Base-by-base conservation (phyloP, 2,113 vertebrate genomes). In the Cololabis saira region DNA sequence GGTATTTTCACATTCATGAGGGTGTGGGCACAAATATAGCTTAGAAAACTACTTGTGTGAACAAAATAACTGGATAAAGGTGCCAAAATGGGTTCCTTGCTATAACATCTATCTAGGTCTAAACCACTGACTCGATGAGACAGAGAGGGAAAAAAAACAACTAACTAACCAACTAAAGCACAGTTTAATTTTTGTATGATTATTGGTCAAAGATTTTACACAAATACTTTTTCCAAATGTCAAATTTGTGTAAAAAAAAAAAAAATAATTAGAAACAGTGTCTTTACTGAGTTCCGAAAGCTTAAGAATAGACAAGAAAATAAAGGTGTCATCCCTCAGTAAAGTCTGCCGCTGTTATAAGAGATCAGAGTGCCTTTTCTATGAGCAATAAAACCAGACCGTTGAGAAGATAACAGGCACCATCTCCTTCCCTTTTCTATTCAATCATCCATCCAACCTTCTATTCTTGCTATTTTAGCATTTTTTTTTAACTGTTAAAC, bases 361-460 rank as follows among this genome's bases (percentile, higher is more conserved):
- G 12, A 41, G 58, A 85, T 57, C 37, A 74, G 71, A 60, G 11
- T 0, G 19, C 22, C n/a, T 70, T 60, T 81, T 68, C 74, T 12
- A 59, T 81, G 24, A 74, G 69, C 52, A 67, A 67, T 82, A 77
- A 71, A 80, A 70, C 14, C 47, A 53, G 44, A 22, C 12, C 12
- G 47, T 30, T 3, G 57, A 63, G 40, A 61, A 63, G 52, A 64
- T 5, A 44, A 1, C 48, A 76, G 71, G 54, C 22, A 0, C 16
- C 48, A 18, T 21, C 16, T 48, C 19, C 10, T 37, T 37, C 33
- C 6, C 33, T 11, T 37, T 17, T 21, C 42, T 41, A 19, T 37
- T 41, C 27, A 12, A 15, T 56, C 41, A n/a, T 51, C 12, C 24
- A 13, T 50, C 12, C 13, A 4, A 22, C 33, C 16, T 3, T 62